Conservation (phyloP, 1,140 invertebrate species). For the Drosophila gunungcola region DNA sequence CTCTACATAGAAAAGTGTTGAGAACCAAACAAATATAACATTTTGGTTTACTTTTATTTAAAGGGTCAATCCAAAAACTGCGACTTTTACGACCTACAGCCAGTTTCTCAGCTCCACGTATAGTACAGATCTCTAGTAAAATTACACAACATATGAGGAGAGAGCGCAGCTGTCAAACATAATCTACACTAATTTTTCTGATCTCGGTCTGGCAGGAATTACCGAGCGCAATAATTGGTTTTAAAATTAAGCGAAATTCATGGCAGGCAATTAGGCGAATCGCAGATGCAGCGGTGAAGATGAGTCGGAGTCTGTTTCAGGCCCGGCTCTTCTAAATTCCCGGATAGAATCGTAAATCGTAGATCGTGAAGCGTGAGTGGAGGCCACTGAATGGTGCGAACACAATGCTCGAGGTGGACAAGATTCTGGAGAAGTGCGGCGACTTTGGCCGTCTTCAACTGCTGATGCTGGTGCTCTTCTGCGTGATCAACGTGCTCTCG, state of each 20-base stretch:
- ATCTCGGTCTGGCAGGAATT: constrained; percentile 13
- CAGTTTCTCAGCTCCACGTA: neutral
- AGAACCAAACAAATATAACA: too few species aligned
- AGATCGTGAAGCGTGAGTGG: neutral
- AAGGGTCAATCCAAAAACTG: neutral
- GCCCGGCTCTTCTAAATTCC: neutral
- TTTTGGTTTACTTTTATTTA: too few species aligned
- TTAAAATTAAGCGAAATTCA: constrained; percentile 46
- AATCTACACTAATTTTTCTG: constrained; percentile 30
- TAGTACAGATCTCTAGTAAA: neutral
- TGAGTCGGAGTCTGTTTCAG: neutral
- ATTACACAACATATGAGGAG: constrained; percentile 16
- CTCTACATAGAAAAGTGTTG: too few species aligned
- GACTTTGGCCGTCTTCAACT: constrained; percentile 87
- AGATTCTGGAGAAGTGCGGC: constrained; percentile 86
- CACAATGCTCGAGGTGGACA: constrained; percentile 69
- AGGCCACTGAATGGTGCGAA: constrained; percentile 16
- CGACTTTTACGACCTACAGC: neutral
- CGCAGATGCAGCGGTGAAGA: constrained; percentile 18
- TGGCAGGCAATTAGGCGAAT: constrained; percentile 23
- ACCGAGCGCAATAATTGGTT: constrained; percentile 49
- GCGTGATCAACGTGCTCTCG: constrained; percentile 85
- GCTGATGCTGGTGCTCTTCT: constrained; percentile 86
- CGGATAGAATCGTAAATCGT: neutral
- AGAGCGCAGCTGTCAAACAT: constrained; percentile 34